Conservation (phyloP, 2,797 vertebrate genomes). For the Falco columbarius region DNA sequence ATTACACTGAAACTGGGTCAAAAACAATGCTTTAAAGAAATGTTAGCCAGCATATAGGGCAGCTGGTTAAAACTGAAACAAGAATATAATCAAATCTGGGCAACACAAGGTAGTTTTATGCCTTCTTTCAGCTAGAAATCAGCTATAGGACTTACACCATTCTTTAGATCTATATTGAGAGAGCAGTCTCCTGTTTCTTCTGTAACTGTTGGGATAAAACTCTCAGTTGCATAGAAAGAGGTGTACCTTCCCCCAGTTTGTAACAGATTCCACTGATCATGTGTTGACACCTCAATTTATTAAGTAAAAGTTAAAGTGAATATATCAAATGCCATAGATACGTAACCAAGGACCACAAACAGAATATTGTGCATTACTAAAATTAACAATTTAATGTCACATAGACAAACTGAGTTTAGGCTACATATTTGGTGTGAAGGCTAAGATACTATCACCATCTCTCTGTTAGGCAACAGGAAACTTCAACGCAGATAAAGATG, state of each 20-base stretch:
- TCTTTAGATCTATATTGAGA: neutral
- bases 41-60: neutral
- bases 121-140: neutral
- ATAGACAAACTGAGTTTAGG: neutral
- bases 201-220: neutral
- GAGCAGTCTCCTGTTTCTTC: neutral
- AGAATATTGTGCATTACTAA: neutral
- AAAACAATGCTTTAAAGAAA: neutral
- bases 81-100: neutral
- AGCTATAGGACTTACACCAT: neutral
- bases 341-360: neutral
- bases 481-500: neutral
- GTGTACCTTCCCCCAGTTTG: neutral
- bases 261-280: neutral
- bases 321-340: neutral
- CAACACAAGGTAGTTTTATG: neutral
- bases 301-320: neutral
- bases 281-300: neutral
- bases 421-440: neutral
- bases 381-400: neutral
- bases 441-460: neutral
- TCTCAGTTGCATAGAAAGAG: neutral
- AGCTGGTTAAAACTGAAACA: neutral
- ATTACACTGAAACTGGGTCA: neutral
- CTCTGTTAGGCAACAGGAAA: conserved; percentile 8